Evolutionary conservation across 2,888 invertebrate species (phyloP), one percentile per base, ranked within the genome.

Genomic region (Clepsis dumicolana): DNA sequence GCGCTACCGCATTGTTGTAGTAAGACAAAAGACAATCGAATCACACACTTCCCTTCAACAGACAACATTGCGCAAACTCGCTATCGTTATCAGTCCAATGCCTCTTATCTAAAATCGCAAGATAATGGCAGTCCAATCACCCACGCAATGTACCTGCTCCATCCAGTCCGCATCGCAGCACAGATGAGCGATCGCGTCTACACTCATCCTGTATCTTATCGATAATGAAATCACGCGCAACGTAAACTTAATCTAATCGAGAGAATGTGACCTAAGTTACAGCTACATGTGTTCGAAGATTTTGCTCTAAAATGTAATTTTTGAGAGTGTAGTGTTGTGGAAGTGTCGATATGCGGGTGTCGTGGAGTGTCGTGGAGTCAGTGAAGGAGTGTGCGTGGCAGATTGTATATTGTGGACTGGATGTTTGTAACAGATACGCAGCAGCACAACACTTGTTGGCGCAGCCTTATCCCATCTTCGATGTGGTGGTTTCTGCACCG

Each of bases 161-260:
- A 29, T 54, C 64, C 65, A 62, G 61, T 70, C 64, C 57, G 25
- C 62, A 74, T 74, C 73, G 76, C 79, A 76, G 75, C 81, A 75
- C 80, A 85, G 86, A 85, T 83, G 85, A 82, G 79, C 73, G 75
- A 81, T 82, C 81, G 77, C 78, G 79, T 74, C 64, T 79, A 72
- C 63, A 72, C 54, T 70, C 72, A 77, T 76, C 79, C 79, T 71
- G 75, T 81, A 87, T 86, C 85, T 90, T 89, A 89, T 90, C 88
- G 83, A 86, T 80, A 77, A 75, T 76, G 73, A 83, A 89, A 90
- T 92, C 90, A 91, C 91, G 91, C 87, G 90, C 85, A 76, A 72
- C 75, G 77, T 88, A 85, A 85, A 74, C 73, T 29, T 78, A 74
- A 84, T 84, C 85, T 81, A 75, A 82, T 83, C 80, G 71, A 74